Conservation (phyloP, 2,113 vertebrate genomes). For the Sorex fumeus region DNA sequence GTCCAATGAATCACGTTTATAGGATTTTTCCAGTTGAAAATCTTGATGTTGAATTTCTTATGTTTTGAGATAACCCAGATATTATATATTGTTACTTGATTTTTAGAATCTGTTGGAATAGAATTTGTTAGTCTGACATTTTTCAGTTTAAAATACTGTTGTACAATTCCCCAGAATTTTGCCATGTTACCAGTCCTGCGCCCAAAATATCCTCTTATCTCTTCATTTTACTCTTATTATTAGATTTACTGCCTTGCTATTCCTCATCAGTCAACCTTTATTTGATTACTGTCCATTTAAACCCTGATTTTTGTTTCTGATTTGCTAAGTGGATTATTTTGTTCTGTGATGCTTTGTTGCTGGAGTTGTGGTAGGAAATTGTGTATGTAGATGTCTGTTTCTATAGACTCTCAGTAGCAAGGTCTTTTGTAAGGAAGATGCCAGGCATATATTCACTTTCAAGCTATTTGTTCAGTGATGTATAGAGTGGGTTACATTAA, state of each 20-base stretch:
- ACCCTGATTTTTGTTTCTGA: constrained; percentile 53
- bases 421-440: constrained; percentile 27
- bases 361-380: constrained; percentile 43
- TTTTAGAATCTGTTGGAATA: constrained; percentile 44
- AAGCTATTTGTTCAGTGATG: constrained; percentile 42
- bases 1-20: constrained; percentile 38
- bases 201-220: constrained; percentile 9
- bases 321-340: constrained; percentile 47
- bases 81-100: constrained; percentile 4
- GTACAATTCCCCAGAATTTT: constrained; percentile 16
- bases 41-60: constrained; percentile 30
- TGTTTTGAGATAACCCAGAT: constrained; percentile 59
- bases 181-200: not conserved
- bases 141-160: constrained; percentile 62
- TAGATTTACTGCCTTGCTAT: not conserved
- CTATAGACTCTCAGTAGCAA: constrained; percentile 23
- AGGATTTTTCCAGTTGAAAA: constrained; percentile 69
- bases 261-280: constrained; percentile 22
- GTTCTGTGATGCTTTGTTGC: constrained; percentile 51
- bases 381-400: constrained; percentile 36
- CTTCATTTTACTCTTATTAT: constrained; percentile 25
- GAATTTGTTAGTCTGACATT: constrained; percentile 47
- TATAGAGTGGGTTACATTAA: not conserved
- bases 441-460: constrained; percentile 16
- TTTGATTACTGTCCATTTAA: constrained; percentile 58